phyloP scores from a whole-genome alignment of 2,888 invertebrate species.

The Xanthostigma xanthostigma region DNA sequence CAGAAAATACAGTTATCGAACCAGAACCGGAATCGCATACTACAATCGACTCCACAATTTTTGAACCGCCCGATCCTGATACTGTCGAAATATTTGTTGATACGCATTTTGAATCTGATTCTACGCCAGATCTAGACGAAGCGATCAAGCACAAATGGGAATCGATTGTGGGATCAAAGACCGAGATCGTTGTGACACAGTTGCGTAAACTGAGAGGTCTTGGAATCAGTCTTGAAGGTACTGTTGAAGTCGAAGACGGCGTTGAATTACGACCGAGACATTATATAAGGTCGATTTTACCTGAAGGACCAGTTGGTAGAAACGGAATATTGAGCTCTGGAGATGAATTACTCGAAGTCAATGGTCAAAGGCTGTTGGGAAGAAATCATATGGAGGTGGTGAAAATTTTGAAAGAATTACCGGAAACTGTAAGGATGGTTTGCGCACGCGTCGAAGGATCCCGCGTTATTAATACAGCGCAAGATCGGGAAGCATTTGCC shows the following conservation, averaged over 20 bases:
- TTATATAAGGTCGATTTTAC: conserved; percentile 89
- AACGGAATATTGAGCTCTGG: conserved; percentile 84
- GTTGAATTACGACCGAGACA: conserved; percentile 96
- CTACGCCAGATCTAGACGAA: conserved; percentile 33
- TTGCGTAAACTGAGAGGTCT: conserved; percentile 84
- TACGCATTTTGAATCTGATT: conserved; percentile 29
- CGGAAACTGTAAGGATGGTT: conserved; percentile 78
- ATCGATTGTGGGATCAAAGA: conserved; percentile 64
- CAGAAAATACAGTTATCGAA: conserved; percentile 38
- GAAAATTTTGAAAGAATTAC: conserved; percentile 83
- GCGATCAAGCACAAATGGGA: conserved; percentile 68
- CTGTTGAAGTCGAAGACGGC: conserved; percentile 95
- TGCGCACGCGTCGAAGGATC: conserved; percentile 59
- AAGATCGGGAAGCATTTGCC: conserved; percentile 66
- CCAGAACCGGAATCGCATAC: conserved; percentile 68
- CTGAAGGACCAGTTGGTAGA: conserved; percentile 90
- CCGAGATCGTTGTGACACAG: conserved; percentile 84
- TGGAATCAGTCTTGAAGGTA: conserved; percentile 95
- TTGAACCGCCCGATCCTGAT: conserved; percentile 34
- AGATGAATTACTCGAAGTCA: conserved; percentile 93
- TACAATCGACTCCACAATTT: conserved; percentile 62
- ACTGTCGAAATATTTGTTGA: conserved; percentile 28
- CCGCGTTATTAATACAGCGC: conserved; percentile 58
- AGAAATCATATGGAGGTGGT: conserved; percentile 95
- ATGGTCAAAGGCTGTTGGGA: conserved; percentile 80